These are phyloP conservation scores for Lates japonicus DNA, from an alignment of 2,797 vertebrate species.

Conservation along the genomic window DNA sequence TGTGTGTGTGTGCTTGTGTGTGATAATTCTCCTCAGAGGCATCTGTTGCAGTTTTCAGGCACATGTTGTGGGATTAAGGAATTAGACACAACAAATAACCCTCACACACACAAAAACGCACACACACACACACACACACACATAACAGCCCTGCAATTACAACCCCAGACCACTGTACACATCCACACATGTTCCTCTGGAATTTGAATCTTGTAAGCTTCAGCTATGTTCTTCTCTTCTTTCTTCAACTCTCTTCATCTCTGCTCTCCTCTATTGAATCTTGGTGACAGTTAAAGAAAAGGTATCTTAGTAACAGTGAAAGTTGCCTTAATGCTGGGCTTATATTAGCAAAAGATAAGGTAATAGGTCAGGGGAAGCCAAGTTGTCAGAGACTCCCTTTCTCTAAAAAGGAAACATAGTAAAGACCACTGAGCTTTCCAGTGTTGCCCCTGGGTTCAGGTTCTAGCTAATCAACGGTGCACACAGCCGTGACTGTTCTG, in stretches of 20 bases:
- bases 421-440: conserved; percentile 69
- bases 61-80: conserved; percentile 67
- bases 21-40: conserved; percentile 31
- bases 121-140: conserved; percentile 29
- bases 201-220: conserved; percentile 14
- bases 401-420: conserved; percentile 67
- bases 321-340: conserved; percentile 49
- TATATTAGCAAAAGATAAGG: conserved; percentile 70
- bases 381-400: conserved; percentile 65
- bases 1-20: conserved; percentile 16
- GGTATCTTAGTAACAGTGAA: conserved; percentile 21
- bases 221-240: conserved; percentile 17
- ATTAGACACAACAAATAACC: conserved; percentile 68
- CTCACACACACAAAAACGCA: conserved; percentile 37
- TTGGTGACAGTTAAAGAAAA: conserved; percentile 43
- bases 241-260: conserved; percentile 24
- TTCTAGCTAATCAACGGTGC: conserved; percentile 85
- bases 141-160: conserved; percentile 35
- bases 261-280: conserved; percentile 20
- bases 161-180: no score
- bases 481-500: conserved; percentile 86
- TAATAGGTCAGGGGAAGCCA: conserved; percentile 58
- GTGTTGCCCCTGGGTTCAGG: conserved; percentile 77
- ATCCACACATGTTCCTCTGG: no score
- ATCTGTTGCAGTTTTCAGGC: conserved; percentile 70